phyloP scores from a whole-genome alignment of 2,797 vertebrate species.

The Synanceia verrucosa region DNA sequence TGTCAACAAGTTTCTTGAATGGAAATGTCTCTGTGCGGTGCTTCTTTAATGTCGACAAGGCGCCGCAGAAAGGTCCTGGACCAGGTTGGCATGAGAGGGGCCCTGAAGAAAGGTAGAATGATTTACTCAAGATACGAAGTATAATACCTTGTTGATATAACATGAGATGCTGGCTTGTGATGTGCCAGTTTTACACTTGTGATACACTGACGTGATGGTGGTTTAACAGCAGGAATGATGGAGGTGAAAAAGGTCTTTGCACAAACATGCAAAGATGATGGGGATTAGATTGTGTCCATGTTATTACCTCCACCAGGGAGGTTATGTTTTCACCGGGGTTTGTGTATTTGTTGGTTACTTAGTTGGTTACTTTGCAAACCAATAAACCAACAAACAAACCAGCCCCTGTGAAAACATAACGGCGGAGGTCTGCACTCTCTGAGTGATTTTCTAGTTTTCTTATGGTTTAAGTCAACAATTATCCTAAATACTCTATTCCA shows the following conservation, averaged over 20 bases:
- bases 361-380: too few relatives aligned
- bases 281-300: neutral
- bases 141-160: slow-evolving; percentile 21
- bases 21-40: slow-evolving; percentile 57
- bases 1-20: slow-evolving; percentile 77
- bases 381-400: too few relatives aligned
- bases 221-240: slow-evolving; percentile 2
- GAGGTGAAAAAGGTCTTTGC: slow-evolving; percentile 7
- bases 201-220: slow-evolving; percentile 25
- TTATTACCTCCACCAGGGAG: too few relatives aligned
- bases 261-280: neutral
- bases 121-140: slow-evolving; percentile 21
- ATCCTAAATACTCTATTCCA: neutral
- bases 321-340: too few relatives aligned
- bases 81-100: slow-evolving; percentile 23
- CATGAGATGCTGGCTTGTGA: neutral
- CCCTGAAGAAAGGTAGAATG: slow-evolving; percentile 17
- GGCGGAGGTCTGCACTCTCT: too few relatives aligned
- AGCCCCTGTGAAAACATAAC: too few relatives aligned
- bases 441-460: too few relatives aligned
- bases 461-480: neutral
- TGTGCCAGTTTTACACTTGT: slow-evolving; percentile 5
- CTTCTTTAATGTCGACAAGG: slow-evolving; percentile 67
- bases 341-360: too few relatives aligned
- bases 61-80: slow-evolving; percentile 48